Evolutionary conservation across 2,888 invertebrate species (phyloP).

Genomic region (Lomographa bimaculata): DNA sequence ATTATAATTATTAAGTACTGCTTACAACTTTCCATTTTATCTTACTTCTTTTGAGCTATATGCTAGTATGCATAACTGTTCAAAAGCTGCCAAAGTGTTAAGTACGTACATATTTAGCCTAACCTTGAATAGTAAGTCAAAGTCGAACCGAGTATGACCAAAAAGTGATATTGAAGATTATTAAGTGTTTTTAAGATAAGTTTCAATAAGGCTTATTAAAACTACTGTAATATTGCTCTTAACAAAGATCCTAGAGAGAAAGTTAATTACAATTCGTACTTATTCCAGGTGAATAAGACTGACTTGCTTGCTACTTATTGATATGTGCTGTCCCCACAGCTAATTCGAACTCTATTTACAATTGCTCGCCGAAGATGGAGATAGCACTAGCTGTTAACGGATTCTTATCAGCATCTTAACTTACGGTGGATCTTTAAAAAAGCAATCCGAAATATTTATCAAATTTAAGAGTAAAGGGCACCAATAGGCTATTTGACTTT

Average conservation of each 20-base stretch:
- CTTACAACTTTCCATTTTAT: no score
- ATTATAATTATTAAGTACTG: no score
- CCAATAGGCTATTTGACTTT: no score
- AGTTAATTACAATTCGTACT: conserved; percentile 40
- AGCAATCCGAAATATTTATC: conserved; percentile 1
- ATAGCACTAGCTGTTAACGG: conserved; percentile 18
- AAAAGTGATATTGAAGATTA: conserved; percentile 7
- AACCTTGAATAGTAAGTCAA: conserved; percentile 11
- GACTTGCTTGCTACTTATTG: conserved; percentile 6
- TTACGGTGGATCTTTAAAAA: not conserved
- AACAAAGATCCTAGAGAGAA: conserved; percentile 37
- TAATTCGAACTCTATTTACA: conserved; percentile 29
- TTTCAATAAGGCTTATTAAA: conserved; percentile 21
- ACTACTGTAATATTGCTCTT: conserved; percentile 38
- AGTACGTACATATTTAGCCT: conserved; percentile 3
- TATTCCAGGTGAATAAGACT: conserved; percentile 32
- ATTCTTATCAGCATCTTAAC: conserved; percentile 22
- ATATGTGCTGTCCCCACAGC: conserved; percentile 25
- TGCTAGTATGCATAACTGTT: conserved; percentile 10
- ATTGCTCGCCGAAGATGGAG: conserved; percentile 19
- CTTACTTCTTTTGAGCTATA: conserved; percentile 9
- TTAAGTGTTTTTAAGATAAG: conserved; percentile 12
- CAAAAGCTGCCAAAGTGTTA: conserved; percentile 9
- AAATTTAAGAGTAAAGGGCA: no score
- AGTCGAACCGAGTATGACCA: conserved; percentile 15